These are phyloP conservation scores for Lithobates sylvaticus DNA, from an alignment of 2,797 vertebrate species.

Conservation along the genomic window DNA sequence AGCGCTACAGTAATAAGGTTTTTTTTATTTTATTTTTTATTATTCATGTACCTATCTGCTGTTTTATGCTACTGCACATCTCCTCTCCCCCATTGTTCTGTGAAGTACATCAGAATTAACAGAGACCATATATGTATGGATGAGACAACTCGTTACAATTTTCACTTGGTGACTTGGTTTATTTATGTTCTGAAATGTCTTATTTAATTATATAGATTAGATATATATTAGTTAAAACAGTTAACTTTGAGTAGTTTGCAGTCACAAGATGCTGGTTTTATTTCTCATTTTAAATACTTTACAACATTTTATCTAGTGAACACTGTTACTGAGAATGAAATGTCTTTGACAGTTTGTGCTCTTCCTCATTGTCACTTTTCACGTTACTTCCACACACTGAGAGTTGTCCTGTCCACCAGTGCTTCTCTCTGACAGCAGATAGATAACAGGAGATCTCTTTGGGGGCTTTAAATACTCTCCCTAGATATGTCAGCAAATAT, in stretches of 20 bases:
- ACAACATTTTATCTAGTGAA: neutral
- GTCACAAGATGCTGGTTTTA: neutral
- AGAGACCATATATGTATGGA: neutral
- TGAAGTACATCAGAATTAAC: neutral
- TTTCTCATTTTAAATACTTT: neutral
- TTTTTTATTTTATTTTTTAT: constrained; percentile 30
- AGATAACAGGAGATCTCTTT: neutral
- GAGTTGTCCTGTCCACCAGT: neutral
- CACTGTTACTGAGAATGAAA: neutral
- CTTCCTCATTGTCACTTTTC: constrained; percentile 10
- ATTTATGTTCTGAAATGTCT: neutral
- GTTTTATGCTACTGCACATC: neutral
- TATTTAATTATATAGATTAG: neutral
- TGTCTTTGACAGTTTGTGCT: neutral
- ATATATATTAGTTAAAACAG: no score
- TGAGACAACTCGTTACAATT: neutral
- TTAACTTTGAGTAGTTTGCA: neutral
- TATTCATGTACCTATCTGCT: neutral
- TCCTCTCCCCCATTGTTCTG: neutral
- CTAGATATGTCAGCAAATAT: neutral
- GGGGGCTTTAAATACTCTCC: neutral
- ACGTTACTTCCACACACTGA: neutral
- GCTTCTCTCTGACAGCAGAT: neutral
- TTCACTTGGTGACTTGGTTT: neutral
- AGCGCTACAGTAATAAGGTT: no score